phyloP scores from a whole-genome alignment of 1,140 invertebrate species.

The Ceratosolen solmsi region DNA sequence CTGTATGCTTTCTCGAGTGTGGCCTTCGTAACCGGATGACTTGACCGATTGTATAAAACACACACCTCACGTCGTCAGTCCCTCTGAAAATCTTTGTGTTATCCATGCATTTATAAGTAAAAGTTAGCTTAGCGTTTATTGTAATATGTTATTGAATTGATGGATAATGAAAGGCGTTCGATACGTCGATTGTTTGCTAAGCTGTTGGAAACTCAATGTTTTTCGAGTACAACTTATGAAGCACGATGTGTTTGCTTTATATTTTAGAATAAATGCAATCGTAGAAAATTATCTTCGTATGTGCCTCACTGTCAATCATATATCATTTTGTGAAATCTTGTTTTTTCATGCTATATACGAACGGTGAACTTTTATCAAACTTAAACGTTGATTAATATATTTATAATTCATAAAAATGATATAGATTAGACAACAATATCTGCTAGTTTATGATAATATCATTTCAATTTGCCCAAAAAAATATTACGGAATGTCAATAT shows the following conservation, averaged over 20 bases:
- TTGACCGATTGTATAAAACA: slow-evolving; percentile 31
- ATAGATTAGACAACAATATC: background rate
- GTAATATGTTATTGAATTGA: background rate
- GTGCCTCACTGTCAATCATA: background rate
- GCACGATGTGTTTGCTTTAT: background rate
- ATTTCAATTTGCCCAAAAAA: slow-evolving; percentile 3
- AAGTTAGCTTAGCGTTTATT: background rate
- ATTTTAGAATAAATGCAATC: background rate
- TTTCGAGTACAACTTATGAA: background rate
- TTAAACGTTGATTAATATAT: background rate
- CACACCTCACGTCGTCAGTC: slow-evolving; percentile 16
- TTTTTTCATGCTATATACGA: too few species aligned
- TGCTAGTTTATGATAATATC: background rate
- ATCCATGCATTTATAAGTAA: background rate
- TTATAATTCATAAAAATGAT: background rate
- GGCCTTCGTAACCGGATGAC: slow-evolving; percentile 52
- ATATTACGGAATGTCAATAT: background rate
- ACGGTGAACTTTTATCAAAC: background rate
- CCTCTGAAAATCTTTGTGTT: slow-evolving; percentile 29
- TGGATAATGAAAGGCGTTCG: slow-evolving; percentile 10
- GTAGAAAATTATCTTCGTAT: too few species aligned
- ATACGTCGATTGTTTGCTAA: slow-evolving; percentile 2
- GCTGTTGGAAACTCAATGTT: background rate
- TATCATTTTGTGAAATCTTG: background rate
- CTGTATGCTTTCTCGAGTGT: slow-evolving; percentile 22